Evolutionary conservation across 2,888 invertebrate species (phyloP), one percentile per base, ranked within the genome.

Genomic region (Bugulina stolonifera): DNA sequence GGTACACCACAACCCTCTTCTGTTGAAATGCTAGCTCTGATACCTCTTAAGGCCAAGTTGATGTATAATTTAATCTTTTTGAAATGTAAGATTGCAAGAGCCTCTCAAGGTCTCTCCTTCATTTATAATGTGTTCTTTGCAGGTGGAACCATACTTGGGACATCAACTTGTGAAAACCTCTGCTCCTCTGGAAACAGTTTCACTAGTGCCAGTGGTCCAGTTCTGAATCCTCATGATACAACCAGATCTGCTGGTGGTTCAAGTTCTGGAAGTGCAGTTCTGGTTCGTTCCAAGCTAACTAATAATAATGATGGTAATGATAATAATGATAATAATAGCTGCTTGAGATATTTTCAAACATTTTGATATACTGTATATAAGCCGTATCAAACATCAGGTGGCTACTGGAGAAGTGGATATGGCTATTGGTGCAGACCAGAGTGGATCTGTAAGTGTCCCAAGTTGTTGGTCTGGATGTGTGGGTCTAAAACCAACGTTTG

Each of bases 101-200:
- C n/a, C n/a, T n/a, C n/a, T n/a, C n/a, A n/a, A n/a, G n/a, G n/a
- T n/a, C n/a, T n/a, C n/a, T n/a, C n/a, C 22, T 58, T 25, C 14
- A n/a, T n/a, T n/a, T n/a, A n/a, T n/a, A n/a, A n/a, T n/a, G n/a
- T n/a, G n/a, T n/a, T n/a, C n/a, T n/a, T 57, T 71, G 2, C 72
- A 81, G 82, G 82, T 69, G 82, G 79, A 0, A 72, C 72, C 2
- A 81, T 82, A 52, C 5, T 78, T n/a, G 82, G 82, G 1, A 82
- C 82, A 73, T 73, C 81, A 0, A 76, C 76, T 5, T 79, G 79
- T 73, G 81, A 81, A 70, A 78, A 81, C 72, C 69, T 80, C 69
- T 82, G 82, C 70, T 75, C 78, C 35, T 77, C 77, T 55, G 80
- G 79, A 1, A 77, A 76, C 69, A 80, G 81, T 70, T 78, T 75